Conservation (phyloP, 2,797 vertebrate genomes). For the Naso thynnoides region DNA sequence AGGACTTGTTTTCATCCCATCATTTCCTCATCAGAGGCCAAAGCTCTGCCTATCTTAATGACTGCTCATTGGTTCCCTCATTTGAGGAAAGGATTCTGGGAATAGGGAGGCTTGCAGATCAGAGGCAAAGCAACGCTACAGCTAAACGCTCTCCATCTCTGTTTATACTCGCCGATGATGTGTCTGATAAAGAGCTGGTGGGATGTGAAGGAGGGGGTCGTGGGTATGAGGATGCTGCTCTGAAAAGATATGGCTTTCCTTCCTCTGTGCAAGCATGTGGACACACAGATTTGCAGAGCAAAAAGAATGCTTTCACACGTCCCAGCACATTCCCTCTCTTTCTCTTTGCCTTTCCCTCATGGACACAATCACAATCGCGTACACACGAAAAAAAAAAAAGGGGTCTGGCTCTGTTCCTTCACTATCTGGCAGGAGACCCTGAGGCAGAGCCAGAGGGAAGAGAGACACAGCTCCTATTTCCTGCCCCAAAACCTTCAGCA, state of each 20-base stretch:
- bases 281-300: constrained; percentile 45
- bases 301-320: constrained; percentile 54
- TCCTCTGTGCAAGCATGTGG: constrained; percentile 73
- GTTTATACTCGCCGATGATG: constrained; percentile 79
- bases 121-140: constrained; percentile 68
- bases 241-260: constrained; percentile 80
- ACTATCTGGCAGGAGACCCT: constrained; percentile 69
- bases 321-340: constrained; percentile 33
- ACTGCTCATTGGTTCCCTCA: constrained; percentile 62
- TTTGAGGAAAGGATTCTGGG: constrained; percentile 74
- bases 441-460: constrained; percentile 67
- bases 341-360: constrained; percentile 39
- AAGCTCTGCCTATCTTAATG: constrained; percentile 78
- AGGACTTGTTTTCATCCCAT: constrained; percentile 66
- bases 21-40: constrained; percentile 78
- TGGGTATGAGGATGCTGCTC: constrained; percentile 62
- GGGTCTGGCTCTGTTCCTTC: constrained; percentile 66
- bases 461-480: constrained; percentile 75
- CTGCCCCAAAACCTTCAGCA: constrained; percentile 72
- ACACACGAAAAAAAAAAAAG: constrained; percentile 33
- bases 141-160: constrained; percentile 75
- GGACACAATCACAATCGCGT: constrained; percentile 56
- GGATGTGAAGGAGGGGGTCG: constrained; percentile 26
- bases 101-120: constrained; percentile 75
- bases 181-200: constrained; percentile 72